Percentiles rank a stretch among this genome's conserved stretches.
These are phyloP conservation scores for Peromyscus californicus DNA, from an alignment of 2,113 vertebrate species.

Conservation along the genomic window DNA sequence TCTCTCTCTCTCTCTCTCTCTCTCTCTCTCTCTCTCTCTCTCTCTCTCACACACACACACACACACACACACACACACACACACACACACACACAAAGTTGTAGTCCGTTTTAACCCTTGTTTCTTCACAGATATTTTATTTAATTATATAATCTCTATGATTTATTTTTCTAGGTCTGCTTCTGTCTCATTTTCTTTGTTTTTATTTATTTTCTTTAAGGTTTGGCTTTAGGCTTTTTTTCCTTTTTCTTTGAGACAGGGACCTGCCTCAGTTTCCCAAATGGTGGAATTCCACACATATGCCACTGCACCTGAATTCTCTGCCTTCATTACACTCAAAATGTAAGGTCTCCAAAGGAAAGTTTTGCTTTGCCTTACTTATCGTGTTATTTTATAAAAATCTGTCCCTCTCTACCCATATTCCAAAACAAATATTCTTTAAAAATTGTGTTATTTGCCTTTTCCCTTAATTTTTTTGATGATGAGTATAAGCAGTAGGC, in stretches of 20 bases:
- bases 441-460: background rate
- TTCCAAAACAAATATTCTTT: slow-evolving; percentile 11
- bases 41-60: too few relatives aligned
- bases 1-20: too few relatives aligned
- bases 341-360: background rate
- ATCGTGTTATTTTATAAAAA: slow-evolving; percentile 35
- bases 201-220: background rate
- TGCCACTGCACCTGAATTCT: background rate
- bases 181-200: background rate
- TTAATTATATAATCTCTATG: background rate
- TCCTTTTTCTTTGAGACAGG: background rate
- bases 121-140: slow-evolving; percentile 10
- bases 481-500: background rate
- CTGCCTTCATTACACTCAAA: slow-evolving; percentile 23
- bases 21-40: too few relatives aligned
- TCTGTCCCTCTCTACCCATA: background rate
- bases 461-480: background rate
- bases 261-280: background rate
- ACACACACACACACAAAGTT: too few relatives aligned
- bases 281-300: background rate
- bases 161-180: background rate
- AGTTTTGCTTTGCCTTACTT: background rate
- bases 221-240: background rate
- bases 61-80: background rate
- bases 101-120: background rate